phyloP scores from a whole-genome alignment of 2,797 vertebrate species.

The Halcyon badia region DNA sequence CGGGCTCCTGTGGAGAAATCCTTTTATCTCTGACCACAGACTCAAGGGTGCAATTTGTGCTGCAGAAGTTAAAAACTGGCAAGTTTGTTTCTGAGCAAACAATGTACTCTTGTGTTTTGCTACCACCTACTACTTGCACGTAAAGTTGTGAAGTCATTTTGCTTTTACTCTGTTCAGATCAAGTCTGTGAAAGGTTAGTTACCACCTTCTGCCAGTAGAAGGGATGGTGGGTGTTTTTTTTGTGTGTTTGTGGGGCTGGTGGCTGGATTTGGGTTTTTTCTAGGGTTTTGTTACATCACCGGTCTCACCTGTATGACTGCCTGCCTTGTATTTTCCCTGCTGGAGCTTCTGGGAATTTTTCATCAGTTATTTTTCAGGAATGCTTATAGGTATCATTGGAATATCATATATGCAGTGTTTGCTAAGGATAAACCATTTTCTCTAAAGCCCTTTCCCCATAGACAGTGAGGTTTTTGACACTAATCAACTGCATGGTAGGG shows the following conservation, averaged over 20 bases:
- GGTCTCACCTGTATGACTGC: background rate
- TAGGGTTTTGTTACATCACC: background rate
- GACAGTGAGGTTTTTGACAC: background rate
- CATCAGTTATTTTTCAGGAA: background rate
- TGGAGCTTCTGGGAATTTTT: background rate
- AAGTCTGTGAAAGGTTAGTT: background rate
- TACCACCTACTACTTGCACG: background rate
- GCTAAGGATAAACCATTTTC: background rate
- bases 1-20: background rate
- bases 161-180: background rate
- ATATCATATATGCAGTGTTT: background rate
- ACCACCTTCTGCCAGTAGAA: accelerated
- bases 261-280: background rate
- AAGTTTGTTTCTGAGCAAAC: background rate
- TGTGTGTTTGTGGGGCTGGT: background rate
- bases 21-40: background rate
- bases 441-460: background rate
- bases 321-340: background rate
- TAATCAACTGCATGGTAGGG: background rate
- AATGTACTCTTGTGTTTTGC: background rate
- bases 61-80: background rate
- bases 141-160: background rate
- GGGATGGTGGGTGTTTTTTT: background rate
- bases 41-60: background rate
- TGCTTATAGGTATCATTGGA: accelerated